Base-by-base conservation (phyloP, 2,113 vertebrate genomes). In the Nesogale talazaci region DNA sequence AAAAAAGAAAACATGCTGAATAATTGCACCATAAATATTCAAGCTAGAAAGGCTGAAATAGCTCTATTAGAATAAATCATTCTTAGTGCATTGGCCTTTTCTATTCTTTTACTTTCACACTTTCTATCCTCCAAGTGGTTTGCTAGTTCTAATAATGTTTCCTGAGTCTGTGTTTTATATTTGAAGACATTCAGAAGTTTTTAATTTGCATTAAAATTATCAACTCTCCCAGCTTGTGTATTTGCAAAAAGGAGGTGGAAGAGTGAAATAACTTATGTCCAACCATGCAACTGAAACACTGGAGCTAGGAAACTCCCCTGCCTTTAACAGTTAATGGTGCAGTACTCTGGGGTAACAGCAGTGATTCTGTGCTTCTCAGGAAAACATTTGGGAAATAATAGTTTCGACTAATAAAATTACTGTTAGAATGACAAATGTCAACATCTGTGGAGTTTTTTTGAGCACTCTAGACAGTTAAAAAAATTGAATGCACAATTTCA, bases 331-430 rank as follows among this genome's bases (percentile, higher is more conserved):
- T 65, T 85, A 96, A 88, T 84, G 80, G 94, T 88, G 96, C 88
- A 78, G 74, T 0, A 29, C 46, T 93, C 92, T 80, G 0, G 0
- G 29, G 85, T 87, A 89, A 83, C 65, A 95, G 89, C 82, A 88
- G 75, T 96, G 96, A 77, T 72, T 75, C 90, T 91, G 82, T 10
- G 31, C 90, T 88, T 97, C 96, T 93, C 88, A 34, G 90, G 91
- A 97, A 95, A 80, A 70, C 78, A 92, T 94, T 86, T 93, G 85
- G 92, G 90, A 88, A 91, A 89, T 94, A 96, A 52, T 23, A 59
- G 27, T 92, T 92, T 81, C 15, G 22, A 20, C 34, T 94, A 97
- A 89, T 92, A 92, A 97, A 97, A 97, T 97, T 83, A 91, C 38
- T 52, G 27, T 95, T 88, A 89, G 36, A 92, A 92, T 87, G 93